Evolutionary conservation across 2,113 vertebrate species (phyloP).

Genomic region (Brienomyrus brachyistius): DNA sequence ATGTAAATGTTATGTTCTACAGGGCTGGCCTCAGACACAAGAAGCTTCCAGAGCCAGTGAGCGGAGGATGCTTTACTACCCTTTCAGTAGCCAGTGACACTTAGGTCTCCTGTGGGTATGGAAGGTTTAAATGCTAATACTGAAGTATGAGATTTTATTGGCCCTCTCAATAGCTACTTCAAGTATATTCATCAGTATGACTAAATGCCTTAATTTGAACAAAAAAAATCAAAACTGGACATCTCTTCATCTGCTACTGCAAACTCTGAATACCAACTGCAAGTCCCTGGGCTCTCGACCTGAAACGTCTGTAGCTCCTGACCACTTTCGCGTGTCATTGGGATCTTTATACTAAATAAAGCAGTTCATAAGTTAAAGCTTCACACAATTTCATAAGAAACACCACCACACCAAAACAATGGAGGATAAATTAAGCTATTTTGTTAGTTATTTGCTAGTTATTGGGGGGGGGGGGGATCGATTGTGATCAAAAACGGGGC

Average conservation of each 20-base stretch:
- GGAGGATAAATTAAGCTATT: not conserved
- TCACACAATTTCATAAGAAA: not conserved
- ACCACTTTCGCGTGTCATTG: not conserved
- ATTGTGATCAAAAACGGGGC: not conserved
- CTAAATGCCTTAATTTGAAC: not conserved
- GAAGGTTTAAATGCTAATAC: not conserved
- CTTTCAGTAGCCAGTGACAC: not conserved
- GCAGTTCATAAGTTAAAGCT: not conserved
- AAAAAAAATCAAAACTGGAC: not conserved
- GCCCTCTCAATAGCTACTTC: not conserved
- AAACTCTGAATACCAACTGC: not conserved
- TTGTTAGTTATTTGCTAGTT: not conserved
- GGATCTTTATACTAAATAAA: not conserved
- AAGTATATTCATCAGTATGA: not conserved
- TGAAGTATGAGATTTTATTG: not conserved
- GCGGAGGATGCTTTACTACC: not conserved
- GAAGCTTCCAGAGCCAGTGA: not conserved
- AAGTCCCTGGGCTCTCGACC: not conserved
- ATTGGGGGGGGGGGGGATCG: not conserved
- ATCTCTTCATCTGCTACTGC: not conserved
- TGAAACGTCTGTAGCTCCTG: not conserved
- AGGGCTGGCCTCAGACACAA: not conserved
- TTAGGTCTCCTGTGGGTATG: not conserved
- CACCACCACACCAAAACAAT: not conserved
- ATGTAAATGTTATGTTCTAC: conserved; percentile 14